Conservation (phyloP, 2,113 vertebrate species). For the Pungitius pungitius region DNA sequence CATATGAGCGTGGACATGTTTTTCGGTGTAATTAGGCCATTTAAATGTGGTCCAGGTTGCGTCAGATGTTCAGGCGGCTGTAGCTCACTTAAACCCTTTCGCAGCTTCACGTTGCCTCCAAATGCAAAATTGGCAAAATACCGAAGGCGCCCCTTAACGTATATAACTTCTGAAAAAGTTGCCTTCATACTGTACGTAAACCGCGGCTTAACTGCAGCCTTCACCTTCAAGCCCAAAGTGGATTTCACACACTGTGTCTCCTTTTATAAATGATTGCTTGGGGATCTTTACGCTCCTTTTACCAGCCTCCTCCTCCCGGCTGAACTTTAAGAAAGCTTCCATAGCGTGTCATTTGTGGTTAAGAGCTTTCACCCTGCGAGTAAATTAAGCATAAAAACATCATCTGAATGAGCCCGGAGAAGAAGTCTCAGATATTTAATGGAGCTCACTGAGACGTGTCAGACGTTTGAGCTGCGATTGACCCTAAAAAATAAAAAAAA, state of each 20-base stretch:
- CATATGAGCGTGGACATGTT: neutral
- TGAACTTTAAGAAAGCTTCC: slow-evolving; percentile 9
- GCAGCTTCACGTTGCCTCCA: neutral
- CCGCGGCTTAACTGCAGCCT: neutral
- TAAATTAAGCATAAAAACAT: slow-evolving; percentile 13
- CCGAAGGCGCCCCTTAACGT: neutral
- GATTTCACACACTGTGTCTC: neutral
- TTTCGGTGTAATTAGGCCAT: neutral
- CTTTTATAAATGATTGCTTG: slow-evolving; percentile 10
- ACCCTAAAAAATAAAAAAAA: neutral
- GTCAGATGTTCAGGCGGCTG: no score
- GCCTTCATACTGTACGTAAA: neutral
- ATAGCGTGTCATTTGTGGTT: neutral
- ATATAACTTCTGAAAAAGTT: neutral
- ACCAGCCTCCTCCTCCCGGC: neutral
- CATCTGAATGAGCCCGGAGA: slow-evolving; percentile 11
- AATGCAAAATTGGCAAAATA: neutral
- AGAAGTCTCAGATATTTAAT: neutral
- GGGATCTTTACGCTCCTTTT: slow-evolving; percentile 34
- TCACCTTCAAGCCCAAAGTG: neutral
- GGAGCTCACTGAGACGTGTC: neutral
- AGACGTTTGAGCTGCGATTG: neutral
- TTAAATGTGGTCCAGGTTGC: neutral
- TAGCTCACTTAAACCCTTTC: no score
- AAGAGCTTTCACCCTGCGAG: slow-evolving; percentile 17